These are phyloP conservation scores for Tyrannus savana DNA, from an alignment of 2,113 vertebrate genomes.

Conservation along the genomic window DNA sequence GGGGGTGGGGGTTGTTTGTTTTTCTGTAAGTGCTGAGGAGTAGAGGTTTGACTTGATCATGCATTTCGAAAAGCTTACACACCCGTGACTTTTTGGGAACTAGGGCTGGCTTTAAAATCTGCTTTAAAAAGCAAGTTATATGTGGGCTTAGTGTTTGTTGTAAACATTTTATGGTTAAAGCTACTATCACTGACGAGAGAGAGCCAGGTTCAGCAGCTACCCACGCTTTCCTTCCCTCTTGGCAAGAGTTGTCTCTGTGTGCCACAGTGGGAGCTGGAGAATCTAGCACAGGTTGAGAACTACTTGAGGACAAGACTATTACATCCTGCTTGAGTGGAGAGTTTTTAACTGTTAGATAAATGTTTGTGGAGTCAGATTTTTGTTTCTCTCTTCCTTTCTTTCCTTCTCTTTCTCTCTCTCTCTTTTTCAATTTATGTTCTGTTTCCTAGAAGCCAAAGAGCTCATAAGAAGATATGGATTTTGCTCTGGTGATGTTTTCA, in stretches of 20 bases:
- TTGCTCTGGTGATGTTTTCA: neutral
- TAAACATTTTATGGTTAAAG: neutral
- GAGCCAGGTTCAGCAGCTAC: neutral
- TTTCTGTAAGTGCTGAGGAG: neutral
- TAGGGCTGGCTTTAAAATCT: neutral
- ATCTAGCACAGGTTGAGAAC: neutral
- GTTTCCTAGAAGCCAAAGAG: neutral
- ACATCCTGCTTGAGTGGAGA: neutral
- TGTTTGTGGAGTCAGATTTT: neutral
- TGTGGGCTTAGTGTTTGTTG: neutral
- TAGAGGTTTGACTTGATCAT: neutral
- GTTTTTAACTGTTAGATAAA: neutral
- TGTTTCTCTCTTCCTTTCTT: no score
- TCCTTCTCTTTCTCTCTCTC: no score
- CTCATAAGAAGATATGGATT: neutral
- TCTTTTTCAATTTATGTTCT: neutral
- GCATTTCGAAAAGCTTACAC: neutral
- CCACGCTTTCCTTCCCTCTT: neutral
- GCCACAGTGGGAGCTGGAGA: neutral
- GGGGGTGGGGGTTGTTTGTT: neutral
- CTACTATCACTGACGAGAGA: neutral
- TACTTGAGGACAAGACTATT: neutral
- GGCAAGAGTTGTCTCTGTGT: neutral
- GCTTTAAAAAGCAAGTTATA: neutral
- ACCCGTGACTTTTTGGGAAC: neutral